A percentile compares a stretch with the other conserved stretches of the same genome.
Evolutionary conservation across 2,797 vertebrate genomes (phyloP).

Genomic region (Coilia nasus): DNA sequence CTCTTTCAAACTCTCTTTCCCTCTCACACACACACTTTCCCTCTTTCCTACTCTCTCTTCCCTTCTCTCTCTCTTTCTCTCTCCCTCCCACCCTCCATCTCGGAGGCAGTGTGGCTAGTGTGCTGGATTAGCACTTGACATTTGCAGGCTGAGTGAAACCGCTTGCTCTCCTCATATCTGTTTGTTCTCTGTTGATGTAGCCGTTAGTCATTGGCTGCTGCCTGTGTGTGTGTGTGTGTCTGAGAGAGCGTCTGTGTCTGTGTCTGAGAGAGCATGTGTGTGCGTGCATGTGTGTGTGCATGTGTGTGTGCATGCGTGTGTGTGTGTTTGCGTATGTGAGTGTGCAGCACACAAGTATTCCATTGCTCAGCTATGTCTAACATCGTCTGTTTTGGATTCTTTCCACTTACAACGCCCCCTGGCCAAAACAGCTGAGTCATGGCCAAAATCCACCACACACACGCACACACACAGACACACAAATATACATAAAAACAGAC

Average conservation of each 20-base stretch:
- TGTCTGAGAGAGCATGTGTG: neutral
- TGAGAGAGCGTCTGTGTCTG: neutral
- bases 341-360: neutral
- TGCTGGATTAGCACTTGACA: neutral
- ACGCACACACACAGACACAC: neutral
- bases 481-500: neutral
- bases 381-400: neutral
- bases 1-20: neutral
- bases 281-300: neutral
- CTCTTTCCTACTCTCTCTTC: neutral
- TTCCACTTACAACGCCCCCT: neutral
- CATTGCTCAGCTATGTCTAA: neutral
- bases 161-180: neutral
- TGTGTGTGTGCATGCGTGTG: conserved; percentile 14
- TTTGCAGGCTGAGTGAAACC: neutral
- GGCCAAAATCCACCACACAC: neutral
- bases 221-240: conserved; percentile 1
- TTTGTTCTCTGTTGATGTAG: neutral
- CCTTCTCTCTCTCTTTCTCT: neutral
- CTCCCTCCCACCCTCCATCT: neutral
- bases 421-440: conserved; percentile 10
- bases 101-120: neutral
- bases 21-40: neutral
- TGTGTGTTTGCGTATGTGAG: neutral
- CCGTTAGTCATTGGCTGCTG: neutral